Conservation (phyloP, 2,797 vertebrate species). For the Cuculus canorus region DNA sequence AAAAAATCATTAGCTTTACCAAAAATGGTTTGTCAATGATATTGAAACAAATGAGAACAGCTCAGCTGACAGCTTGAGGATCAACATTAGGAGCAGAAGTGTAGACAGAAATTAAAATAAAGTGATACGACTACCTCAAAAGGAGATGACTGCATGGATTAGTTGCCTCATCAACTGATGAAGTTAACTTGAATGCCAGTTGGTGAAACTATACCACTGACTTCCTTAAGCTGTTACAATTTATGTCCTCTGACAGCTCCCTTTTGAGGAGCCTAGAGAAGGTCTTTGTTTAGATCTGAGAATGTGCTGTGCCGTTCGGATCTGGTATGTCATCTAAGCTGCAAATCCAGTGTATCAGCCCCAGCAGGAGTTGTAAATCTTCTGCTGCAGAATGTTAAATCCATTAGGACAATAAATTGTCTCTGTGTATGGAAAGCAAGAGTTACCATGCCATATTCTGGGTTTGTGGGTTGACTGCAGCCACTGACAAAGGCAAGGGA, state of each 20-base stretch:
- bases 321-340: neutral
- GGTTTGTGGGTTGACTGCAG: neutral
- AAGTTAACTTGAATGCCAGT: neutral
- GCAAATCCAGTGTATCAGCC: neutral
- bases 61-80: constrained; percentile 18
- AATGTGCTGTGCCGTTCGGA: neutral
- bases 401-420: neutral
- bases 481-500: neutral
- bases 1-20: neutral
- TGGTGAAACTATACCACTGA: neutral
- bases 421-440: neutral
- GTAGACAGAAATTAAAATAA: neutral
- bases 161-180: neutral
- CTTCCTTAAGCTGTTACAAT: neutral
- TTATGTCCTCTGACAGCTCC: neutral
- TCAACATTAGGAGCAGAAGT: neutral
- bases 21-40: neutral
- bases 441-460: neutral
- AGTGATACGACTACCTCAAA: neutral
- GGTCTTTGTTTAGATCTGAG: neutral
- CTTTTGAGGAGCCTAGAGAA: neutral
- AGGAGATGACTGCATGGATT: neutral
- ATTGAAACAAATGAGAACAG: neutral
- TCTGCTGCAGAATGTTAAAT: neutral
- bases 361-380: neutral